Base-by-base conservation (phyloP, 2,888 invertebrate genomes). In the Acanthosepion esculentum region DNA sequence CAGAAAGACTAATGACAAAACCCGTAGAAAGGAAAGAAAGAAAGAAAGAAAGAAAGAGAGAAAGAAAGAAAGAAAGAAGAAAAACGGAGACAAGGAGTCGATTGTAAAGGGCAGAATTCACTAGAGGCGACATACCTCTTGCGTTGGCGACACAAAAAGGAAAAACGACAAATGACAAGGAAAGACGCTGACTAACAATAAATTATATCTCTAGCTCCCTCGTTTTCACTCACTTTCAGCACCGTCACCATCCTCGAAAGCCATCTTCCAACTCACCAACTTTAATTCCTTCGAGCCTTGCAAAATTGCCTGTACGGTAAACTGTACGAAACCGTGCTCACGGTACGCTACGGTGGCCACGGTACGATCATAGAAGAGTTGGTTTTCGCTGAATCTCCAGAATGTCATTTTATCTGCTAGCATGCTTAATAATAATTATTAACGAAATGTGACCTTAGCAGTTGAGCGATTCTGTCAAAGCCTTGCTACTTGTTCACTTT, bases 261-360 rank as follows among this genome's bases (percentile, higher is more conserved):
- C 29, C 10, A n/a, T 29, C 10, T 26, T 10, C 78, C 23, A 23
- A 23, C 64, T 64, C 15, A 78, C 78, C 78, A 55, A 7, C 78
- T 8, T 29, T 7, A 29, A 10, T 12, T 7, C 26, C n/a, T 78
- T 78, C 29, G 26, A 78, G 78, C 0, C 78, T 78, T 78, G 29
- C 78, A 78, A 78, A 78, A 78, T 78, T 78, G 78, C 78, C 78
- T 78, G 78, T 78, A 78, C 78, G 78, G n/a, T 29, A 78, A 78
- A 78, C 29, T 10, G 8, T 78, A 78, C n/a, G 78, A 29, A 29
- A 78, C 78, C 10, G 10, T 78, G 78, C 78, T 78, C 10, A 29
- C 78, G n/a, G 29, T 78, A 78, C 78, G n/a, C 78, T 78, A 78
- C 26, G 29, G 78, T 78, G 29, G 12, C n/a, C 78, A 78, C 78